Base-by-base conservation (phyloP, 2,797 vertebrate genomes). In the Tangara arthus region DNA sequence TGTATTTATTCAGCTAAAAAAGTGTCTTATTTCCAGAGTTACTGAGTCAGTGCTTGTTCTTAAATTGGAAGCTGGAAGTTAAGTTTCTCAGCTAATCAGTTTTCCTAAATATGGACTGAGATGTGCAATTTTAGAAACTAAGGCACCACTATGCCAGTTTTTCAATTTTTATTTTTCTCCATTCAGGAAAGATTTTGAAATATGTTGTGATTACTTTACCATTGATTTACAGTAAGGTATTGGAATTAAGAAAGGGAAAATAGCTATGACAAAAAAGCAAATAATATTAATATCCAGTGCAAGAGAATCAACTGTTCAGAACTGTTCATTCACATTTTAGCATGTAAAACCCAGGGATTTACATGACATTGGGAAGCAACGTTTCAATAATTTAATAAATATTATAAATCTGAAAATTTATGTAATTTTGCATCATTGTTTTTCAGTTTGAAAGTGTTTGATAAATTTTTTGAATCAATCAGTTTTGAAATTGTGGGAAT, bases 21-120 rank as follows among this genome's bases (percentile, higher is more conserved):
- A 66, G 7, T 30, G 21, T 32, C 57, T 44, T 47, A 78, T 86
- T 93, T 95, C 89, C 55, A 71, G 41, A 87, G 23, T 55, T 78
- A 28, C 17, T 8, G 14, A 56, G 47, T 21, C 75, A 41, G 35
- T 57, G 13, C 30, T 57, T 87, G 42, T 61, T 95, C 35, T 52
- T 71, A 87, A 73, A 73, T 4, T 71, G 69, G 44, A 88, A 80
- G 16, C 32, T 93, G 85, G 52, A 92, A 81, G 23, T 57, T 42
- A 77, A 89, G 34, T 89, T 91, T 69, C 80, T 94, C 72, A 88
- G 76, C 49, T 94, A 86, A 91, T 90, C 44, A 21, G 27, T 76
- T 61, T 35, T 30, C 50, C 55, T 88, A 93, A 94, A 77, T 83
- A 47, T 12, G 35, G 30, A 60, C 26, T 47, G 57, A 59, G 32